Percentiles rank a stretch among this genome's conserved stretches.
Evolutionary conservation across 2,113 vertebrate species (phyloP).

Genomic region (Peromyscus polionotus): DNA sequence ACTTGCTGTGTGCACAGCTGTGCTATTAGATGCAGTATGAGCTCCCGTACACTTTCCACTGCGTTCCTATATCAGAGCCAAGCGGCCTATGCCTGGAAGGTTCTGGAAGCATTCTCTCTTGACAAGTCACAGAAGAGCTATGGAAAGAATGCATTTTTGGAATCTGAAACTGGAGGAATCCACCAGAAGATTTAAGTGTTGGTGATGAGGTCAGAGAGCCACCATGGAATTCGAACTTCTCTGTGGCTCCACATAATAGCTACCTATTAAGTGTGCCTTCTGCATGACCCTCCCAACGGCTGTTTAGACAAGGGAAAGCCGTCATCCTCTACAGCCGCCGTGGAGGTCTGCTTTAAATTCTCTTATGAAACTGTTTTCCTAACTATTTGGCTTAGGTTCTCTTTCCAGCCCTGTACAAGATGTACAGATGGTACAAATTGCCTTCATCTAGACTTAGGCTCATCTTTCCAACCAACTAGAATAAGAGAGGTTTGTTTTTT

Average conservation of each 20-base stretch:
- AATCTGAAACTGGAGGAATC: not conserved
- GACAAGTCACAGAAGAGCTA: not conserved
- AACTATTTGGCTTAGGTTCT: not conserved
- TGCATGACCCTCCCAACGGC: not conserved
- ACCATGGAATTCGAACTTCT: not conserved
- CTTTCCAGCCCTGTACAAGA: not conserved
- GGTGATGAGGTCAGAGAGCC: conserved; percentile 52
- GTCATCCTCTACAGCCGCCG: not conserved
- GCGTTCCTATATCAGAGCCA: not conserved
- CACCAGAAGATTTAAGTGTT: not conserved
- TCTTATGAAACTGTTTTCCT: not conserved
- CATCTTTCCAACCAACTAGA: not conserved
- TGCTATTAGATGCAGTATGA: fast-evolving
- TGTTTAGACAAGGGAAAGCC: conserved; percentile 13
- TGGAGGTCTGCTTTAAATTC: not conserved
- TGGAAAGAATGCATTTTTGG: not conserved
- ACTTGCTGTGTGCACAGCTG: fast-evolving
- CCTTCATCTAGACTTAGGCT: not conserved
- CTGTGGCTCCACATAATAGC: conserved; percentile 53
- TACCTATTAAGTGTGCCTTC: conserved; percentile 61
- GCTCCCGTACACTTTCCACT: fast-evolving
- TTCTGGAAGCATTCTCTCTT: not conserved
- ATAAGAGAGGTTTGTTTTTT: not conserved
- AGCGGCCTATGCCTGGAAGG: not conserved
- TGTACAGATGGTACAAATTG: not conserved